Evolutionary conservation across 1,140 invertebrate genomes (phyloP).

Genomic region (Drosophila yakuba): DNA sequence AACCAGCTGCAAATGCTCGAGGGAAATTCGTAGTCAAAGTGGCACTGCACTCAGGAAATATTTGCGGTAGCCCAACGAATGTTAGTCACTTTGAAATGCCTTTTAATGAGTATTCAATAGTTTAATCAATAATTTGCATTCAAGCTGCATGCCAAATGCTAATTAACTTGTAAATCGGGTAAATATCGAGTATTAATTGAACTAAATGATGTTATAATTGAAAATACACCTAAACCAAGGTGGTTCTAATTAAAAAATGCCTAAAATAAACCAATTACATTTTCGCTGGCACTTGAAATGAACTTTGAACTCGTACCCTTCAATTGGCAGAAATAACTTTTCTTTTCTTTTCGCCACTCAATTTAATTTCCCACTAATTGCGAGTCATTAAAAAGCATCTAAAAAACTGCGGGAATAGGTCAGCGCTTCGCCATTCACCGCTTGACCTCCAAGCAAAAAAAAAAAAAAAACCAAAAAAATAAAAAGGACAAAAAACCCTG

Average conservation of each 20-base stretch:
- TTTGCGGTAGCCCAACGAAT: neutral
- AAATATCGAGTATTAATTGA: no score
- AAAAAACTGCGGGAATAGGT: constrained; percentile 33
- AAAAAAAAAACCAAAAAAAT: neutral
- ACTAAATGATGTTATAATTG: no score
- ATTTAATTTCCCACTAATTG: constrained; percentile 78
- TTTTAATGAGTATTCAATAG: no score
- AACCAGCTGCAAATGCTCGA: constrained; percentile 17
- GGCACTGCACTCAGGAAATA: neutral
- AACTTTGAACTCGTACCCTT: neutral
- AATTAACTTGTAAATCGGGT: no score
- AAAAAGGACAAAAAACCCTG: neutral
- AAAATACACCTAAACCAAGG: neutral
- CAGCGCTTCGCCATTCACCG: neutral
- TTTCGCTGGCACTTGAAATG: no score
- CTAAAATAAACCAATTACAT: no score
- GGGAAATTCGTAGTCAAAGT: constrained; percentile 26
- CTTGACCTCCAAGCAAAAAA: neutral
- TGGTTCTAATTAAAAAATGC: neutral
- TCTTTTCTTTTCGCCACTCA: neutral
- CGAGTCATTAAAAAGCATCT: constrained; percentile 66
- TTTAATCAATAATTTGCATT: no score
- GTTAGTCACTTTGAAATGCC: no score
- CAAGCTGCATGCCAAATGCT: no score
- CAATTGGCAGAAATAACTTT: neutral